Evolutionary conservation across 2,797 vertebrate genomes (phyloP).

Genomic region (Natrix natrix): DNA sequence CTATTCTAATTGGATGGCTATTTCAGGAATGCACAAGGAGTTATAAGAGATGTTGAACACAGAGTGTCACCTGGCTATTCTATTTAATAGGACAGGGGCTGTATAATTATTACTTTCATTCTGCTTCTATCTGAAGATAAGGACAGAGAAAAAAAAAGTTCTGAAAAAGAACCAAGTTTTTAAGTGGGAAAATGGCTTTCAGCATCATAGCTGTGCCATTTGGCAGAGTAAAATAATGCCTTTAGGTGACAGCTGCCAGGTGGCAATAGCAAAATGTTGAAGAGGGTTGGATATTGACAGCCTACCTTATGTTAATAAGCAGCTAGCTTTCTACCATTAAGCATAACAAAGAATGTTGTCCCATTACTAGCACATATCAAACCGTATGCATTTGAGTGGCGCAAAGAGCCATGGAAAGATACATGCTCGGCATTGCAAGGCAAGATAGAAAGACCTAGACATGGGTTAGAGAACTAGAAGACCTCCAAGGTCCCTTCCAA

Average conservation of each 20-base stretch:
- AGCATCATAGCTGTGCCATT: not conserved
- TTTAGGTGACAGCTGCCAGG: not conserved
- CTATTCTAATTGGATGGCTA: slow-evolving; percentile 8
- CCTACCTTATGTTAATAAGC: not conserved
- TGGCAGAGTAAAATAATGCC: not conserved
- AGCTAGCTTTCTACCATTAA: not conserved
- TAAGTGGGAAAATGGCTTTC: not conserved
- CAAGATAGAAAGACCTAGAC: not conserved
- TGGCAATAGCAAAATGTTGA: not conserved
- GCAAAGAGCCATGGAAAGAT: not conserved
- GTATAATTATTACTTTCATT: slow-evolving; percentile 36
- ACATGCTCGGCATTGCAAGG: not conserved
- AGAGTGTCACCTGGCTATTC: slow-evolving; percentile 21
- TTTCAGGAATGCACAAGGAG: not conserved
- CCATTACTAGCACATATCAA: not conserved
- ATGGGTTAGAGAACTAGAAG: not conserved
- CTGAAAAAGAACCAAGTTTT: slow-evolving; percentile 12
- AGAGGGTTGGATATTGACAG: not conserved
- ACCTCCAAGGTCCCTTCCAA: no score
- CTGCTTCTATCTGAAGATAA: slow-evolving; percentile 40
- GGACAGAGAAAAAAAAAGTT: slow-evolving; percentile 7
- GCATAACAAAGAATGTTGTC: not conserved
- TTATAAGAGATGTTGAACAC: not conserved
- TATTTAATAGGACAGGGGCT: slow-evolving; percentile 24
- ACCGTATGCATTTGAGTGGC: not conserved